phyloP scores from a whole-genome alignment of 2,888 invertebrate genomes.

The Tryphoninae sp. region DNA sequence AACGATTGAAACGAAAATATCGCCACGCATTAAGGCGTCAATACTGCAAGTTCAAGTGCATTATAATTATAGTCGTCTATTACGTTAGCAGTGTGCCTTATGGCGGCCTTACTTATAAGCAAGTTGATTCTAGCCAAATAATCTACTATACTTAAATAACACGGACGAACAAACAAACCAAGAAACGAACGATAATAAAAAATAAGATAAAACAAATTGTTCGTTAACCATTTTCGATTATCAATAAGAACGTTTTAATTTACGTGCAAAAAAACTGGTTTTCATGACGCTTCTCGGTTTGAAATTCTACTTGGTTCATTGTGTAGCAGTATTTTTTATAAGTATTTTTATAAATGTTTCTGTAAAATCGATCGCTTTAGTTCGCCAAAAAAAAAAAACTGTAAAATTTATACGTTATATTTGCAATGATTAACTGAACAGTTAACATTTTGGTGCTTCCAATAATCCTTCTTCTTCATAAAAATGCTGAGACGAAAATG shows the following conservation, averaged over 20 bases:
- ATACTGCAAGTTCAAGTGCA: slow-evolving; percentile 12
- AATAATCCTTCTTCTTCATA: neutral
- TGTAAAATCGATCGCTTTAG: neutral
- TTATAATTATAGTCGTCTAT: neutral
- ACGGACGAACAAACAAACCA: slow-evolving; percentile 10
- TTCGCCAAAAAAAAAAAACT: no score
- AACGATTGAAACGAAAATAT: neutral
- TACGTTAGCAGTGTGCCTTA: slow-evolving; percentile 1
- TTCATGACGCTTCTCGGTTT: neutral
- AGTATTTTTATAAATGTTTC: neutral
- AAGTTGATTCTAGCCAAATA: slow-evolving; percentile 18
- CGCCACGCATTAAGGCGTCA: slow-evolving; percentile 1
- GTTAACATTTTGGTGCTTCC: no score
- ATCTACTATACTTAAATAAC: slow-evolving; percentile 28
- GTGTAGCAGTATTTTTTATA: neutral
- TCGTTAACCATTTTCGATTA: slow-evolving; percentile 4
- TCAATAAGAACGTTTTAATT: neutral
- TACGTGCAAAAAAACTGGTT: neutral
- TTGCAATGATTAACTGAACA: no score
- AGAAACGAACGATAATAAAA: neutral
- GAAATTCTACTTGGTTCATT: neutral
- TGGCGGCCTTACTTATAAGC: slow-evolving; percentile 5
- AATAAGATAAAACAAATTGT: neutral
- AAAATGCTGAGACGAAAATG: slow-evolving; percentile 1
- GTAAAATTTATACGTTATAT: no score